Evolutionary conservation across 2,888 invertebrate genomes (phyloP).

Genomic region (Chymomyza caudatula): DNA sequence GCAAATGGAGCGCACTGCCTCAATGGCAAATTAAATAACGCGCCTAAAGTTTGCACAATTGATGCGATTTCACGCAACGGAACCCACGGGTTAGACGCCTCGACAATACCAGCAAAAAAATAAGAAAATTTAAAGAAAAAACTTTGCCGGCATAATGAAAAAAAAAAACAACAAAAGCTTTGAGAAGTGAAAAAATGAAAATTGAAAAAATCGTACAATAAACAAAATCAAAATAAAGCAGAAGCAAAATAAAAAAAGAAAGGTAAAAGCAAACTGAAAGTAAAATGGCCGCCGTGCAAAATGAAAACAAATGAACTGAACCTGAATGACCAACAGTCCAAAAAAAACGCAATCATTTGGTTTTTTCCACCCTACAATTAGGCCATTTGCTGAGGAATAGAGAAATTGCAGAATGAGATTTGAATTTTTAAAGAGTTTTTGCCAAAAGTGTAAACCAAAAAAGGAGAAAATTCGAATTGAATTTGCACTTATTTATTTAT

Average conservation of each 20-base stretch:
- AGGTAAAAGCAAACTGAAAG: slow-evolving; percentile 15
- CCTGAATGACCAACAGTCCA: slow-evolving; percentile 11
- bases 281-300: slow-evolving; percentile 28
- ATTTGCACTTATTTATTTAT: too few relatives aligned
- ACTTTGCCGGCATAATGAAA: slow-evolving; percentile 11
- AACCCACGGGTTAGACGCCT: slow-evolving; percentile 48
- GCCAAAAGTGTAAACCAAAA: too few relatives aligned
- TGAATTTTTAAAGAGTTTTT: not conserved
- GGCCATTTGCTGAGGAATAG: not conserved
- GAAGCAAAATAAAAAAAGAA: slow-evolving; percentile 12
- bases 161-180: slow-evolving; percentile 21
- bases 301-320: slow-evolving; percentile 58
- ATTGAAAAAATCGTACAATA: slow-evolving; percentile 11
- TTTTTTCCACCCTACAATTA: not conserved
- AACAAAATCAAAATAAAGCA: slow-evolving; percentile 19
- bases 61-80: slow-evolving; percentile 69
- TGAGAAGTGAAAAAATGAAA: slow-evolving; percentile 21
- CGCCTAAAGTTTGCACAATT: slow-evolving; percentile 71
- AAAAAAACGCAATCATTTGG: not conserved
- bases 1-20: slow-evolving; percentile 68
- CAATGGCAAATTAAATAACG: slow-evolving; percentile 71
- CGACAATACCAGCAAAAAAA: slow-evolving; percentile 21
- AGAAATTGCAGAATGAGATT: not conserved
- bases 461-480: too few relatives aligned
- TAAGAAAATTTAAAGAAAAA: slow-evolving; percentile 7